Conservation (phyloP, 2,113 vertebrate species). For the Abramis brama region DNA sequence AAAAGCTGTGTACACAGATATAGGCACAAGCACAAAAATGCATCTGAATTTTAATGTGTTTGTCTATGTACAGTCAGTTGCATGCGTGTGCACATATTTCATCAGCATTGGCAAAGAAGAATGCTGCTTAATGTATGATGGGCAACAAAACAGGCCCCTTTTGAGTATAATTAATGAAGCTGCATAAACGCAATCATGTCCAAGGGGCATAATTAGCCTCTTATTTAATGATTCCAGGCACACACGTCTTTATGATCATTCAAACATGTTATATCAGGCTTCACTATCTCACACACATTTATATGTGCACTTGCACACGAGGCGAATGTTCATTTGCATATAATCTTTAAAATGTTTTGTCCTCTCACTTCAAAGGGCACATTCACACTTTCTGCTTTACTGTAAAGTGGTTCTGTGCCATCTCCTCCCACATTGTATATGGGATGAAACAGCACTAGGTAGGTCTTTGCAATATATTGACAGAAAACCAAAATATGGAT, state of each 20-base stretch:
- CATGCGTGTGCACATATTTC: background rate
- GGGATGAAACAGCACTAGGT: background rate
- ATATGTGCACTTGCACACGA: constrained; percentile 1
- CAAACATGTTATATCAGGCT: constrained; percentile 37
- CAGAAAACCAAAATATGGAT: background rate
- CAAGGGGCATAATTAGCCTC: constrained; percentile 14
- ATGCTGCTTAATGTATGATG: constrained; percentile 11
- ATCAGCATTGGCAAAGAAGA: background rate
- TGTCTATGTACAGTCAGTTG: background rate
- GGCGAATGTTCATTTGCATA: constrained; percentile 30
- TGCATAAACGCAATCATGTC: constrained; percentile 10
- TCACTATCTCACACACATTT: constrained; percentile 16
- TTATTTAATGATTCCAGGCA: constrained; percentile 46
- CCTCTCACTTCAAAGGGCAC: constrained; percentile 37
- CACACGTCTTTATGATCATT: constrained; percentile 41
- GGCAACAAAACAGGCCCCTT: background rate
- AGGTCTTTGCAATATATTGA: background rate
- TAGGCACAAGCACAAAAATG: background rate
- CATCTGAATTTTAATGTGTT: background rate
- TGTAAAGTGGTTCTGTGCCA: constrained; percentile 21
- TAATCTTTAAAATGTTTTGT: constrained; percentile 43
- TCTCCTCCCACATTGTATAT: constrained; percentile 17
- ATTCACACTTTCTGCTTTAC: constrained; percentile 5
- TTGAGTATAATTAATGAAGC: constrained; percentile 33
- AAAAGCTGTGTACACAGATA: background rate